phyloP scores from a whole-genome alignment of 2,797 vertebrate species.

The Gymnothorax reevesii region DNA sequence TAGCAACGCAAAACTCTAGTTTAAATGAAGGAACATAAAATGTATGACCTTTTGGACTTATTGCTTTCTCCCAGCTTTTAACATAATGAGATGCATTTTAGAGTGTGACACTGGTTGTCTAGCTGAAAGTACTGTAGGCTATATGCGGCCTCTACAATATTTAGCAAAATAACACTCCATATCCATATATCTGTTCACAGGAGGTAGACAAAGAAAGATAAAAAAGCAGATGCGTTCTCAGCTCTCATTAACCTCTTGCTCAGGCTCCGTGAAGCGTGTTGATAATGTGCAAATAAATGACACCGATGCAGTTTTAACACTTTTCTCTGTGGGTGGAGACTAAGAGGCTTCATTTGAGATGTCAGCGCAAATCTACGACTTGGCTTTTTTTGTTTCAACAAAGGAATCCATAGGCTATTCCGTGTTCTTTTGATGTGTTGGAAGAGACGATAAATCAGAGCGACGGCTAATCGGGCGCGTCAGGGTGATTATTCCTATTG shows the following conservation, averaged over 20 bases:
- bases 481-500: conserved; percentile 68
- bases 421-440: conserved; percentile 71
- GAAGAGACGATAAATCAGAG: conserved; percentile 76
- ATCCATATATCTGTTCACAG: background rate
- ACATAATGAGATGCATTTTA: conserved; percentile 9
- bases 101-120: background rate
- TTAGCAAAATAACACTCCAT: background rate
- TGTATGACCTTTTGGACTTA: background rate
- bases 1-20: background rate
- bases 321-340: conserved; percentile 29
- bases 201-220: background rate
- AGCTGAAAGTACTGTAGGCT: background rate
- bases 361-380: conserved; percentile 12
- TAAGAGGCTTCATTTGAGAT: background rate
- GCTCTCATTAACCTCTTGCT: conserved; percentile 16
- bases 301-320: background rate
- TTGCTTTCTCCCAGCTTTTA: conserved; percentile 10
- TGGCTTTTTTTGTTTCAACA: background rate
- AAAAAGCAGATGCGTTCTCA: background rate
- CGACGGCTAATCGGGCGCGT: conserved; percentile 64
- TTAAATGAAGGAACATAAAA: background rate
- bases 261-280: conserved; percentile 33
- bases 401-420: conserved; percentile 22
- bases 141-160: background rate
- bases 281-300: conserved; percentile 1